Evolutionary conservation across 92 coral and sea anemone genomes (phyloP).

Genomic region (Phenganax stokvisi): DNA sequence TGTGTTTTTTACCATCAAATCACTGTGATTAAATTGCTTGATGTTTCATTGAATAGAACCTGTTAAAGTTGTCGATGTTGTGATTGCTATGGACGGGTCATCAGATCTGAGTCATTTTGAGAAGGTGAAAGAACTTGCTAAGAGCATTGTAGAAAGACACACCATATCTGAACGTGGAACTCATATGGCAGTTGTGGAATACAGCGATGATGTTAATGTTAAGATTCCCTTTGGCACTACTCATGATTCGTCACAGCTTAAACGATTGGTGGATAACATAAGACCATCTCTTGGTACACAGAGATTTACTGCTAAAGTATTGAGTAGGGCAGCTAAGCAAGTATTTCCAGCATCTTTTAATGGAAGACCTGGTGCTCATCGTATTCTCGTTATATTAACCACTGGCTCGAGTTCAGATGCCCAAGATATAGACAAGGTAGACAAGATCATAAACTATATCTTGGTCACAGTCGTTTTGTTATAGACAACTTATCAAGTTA

Average conservation of each 20-base stretch:
- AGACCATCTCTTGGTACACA: conserved; percentile 26
- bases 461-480: too few species aligned
- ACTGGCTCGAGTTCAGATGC: conserved; percentile 36
- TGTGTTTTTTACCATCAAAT: neutral
- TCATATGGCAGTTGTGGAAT: conserved; percentile 27
- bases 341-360: conserved; percentile 30
- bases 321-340: conserved; percentile 22
- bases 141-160: conserved; percentile 37
- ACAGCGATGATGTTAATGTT: conserved; percentile 29
- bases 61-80: conserved; percentile 38
- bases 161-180: conserved; percentile 24
- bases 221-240: conserved; percentile 34
- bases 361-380: conserved; percentile 40
- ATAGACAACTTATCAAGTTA: too few species aligned
- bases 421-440: conserved; percentile 25
- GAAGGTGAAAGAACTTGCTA: conserved; percentile 43
- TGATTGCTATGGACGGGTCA: conserved; percentile 46
- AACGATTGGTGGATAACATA: conserved; percentile 26
- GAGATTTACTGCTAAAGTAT: conserved; percentile 23
- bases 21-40: neutral
- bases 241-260: conserved; percentile 9
- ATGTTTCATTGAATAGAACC: conserved; percentile 11
- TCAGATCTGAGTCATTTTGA: conserved; percentile 37
- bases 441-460: too few species aligned
- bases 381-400: conserved; percentile 23